Base-by-base conservation (phyloP, 2,888 invertebrate genomes). In the Silvanus unidentatus region DNA sequence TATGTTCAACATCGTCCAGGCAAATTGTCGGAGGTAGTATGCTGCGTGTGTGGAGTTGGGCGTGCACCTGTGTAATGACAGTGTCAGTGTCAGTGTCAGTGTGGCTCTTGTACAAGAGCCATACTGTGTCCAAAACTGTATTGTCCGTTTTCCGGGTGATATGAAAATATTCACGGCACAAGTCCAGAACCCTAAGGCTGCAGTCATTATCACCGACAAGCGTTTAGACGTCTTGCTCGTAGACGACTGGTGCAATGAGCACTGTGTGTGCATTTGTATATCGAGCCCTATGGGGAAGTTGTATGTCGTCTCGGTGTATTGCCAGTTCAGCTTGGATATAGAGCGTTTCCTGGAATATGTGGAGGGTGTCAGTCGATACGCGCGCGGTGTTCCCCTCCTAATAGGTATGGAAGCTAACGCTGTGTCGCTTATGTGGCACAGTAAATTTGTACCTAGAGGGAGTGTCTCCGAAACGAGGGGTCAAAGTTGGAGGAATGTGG, bases 371-470 rank as follows among this genome's bases (percentile, higher is more conserved):
- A 6, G 38, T 1, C 14, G 6, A 1, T 13, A n/a, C 8, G 9
- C 32, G 16, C 2, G 32, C 5, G 27, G n/a, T 8, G 15, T 30
- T 1, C 10, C 35, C 10, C 11, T 54, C 1, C 1, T 60, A 1
- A 5, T 54, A 1, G 53, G 54, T 1, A 49, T 55, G 42, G 55
- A 58, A 45, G 57, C 55, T 8, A 57, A 59, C 40, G 56, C 56
- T 1, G 39, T 49, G 2, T 55, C 55, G 0, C 49, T 44, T 4
- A 12, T 57, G 9, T 59, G 58, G 56, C 43, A 44, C 22, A 54
- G 53, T 12, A n/a, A 50, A 50, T 35, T 1, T 8, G 29, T 2
- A 2, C 4, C n/a, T n/a, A n/a, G n/a, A 10, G 12, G 22, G 6
- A 8, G 16, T 1, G 0, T 11, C 10, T 27, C 15, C 9, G 28